Evolutionary conservation across 1,140 invertebrate genomes (phyloP).

Genomic region (Ladona fulva): DNA sequence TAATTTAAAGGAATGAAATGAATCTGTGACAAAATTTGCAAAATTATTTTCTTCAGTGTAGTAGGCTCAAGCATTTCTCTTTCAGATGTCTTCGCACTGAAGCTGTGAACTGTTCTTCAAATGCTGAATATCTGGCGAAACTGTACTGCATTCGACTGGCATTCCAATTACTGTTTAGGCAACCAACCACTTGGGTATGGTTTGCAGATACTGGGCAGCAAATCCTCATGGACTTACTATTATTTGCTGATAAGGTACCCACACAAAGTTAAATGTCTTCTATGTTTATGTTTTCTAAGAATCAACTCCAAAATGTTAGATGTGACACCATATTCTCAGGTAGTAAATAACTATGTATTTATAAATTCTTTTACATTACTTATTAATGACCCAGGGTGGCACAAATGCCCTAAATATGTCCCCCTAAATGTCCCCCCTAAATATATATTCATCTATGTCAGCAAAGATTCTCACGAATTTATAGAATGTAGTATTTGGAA

Average conservation of each 20-base stretch:
- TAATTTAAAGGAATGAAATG: too few species aligned
- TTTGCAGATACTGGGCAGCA: slow-evolving; percentile 79
- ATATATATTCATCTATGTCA: too few species aligned
- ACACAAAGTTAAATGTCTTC: slow-evolving; percentile 17
- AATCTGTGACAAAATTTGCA: too few species aligned
- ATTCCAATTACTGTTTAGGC: slow-evolving; percentile 69
- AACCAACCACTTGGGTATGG: slow-evolving; percentile 64
- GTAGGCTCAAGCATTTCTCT: neutral
- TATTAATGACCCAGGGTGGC: too few species aligned
- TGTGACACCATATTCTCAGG: too few species aligned
- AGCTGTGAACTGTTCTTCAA: slow-evolving; percentile 76
- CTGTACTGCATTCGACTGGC: slow-evolving; percentile 81
- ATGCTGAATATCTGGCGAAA: slow-evolving; percentile 90
- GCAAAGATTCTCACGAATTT: too few species aligned
- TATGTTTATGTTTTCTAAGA: slow-evolving; percentile 5
- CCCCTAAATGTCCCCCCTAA: too few species aligned
- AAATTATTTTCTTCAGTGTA: neutral
- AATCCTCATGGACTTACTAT: slow-evolving; percentile 76
- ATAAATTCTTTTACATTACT: too few species aligned
- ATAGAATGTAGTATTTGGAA: too few species aligned
- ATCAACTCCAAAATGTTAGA: slow-evolving; percentile 12
- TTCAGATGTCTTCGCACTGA: slow-evolving; percentile 69
- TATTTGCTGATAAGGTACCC: slow-evolving; percentile 74
- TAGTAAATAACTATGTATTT: too few species aligned
- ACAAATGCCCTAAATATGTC: too few species aligned